Evolutionary conservation across 2,888 invertebrate species (phyloP), one percentile per base, ranked within the genome.

Genomic region (Tillus elongatus): DNA sequence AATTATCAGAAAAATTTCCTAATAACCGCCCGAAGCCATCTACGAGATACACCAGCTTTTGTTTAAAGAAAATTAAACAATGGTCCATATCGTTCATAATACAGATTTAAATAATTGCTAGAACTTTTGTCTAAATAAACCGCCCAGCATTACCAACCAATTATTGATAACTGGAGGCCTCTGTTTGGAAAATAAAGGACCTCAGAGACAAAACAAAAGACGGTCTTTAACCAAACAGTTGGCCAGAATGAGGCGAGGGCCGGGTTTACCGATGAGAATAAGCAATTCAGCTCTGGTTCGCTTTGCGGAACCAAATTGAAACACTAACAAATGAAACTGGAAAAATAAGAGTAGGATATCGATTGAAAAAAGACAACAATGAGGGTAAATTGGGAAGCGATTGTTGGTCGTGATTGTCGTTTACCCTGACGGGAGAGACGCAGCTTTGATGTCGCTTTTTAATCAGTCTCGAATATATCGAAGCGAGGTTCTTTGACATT

Each of bases 351-450:
- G 46, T 42, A 38, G 58, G 56, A 58, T 61, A 64, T 64, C 62
- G 62, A 63, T 64, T 61, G 61, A 63, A 63, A 63, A 64, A 63
- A 62, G 60, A 60, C 59, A 60, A 64, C 61, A 61, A 64, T 61
- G 56, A 50, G 57, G 49, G 51, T 59, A 62, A 64, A 64, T 63
- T 63, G 63, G 63, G 63, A 62, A 54, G 56, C 61, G 63, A 63
- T 64, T 64, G 63, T 64, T 58, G 61, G 49, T 52, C 51, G 58
- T 61, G 64, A 64, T 64, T 64, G 64, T 64, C 64, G 63, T 63
- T 63, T 60, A 61, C 60, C 57, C 61, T 52, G 51, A 51, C 50
- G 47, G 52, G 45, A 51, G 50, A 45, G 56, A 50, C 51, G 49
- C 38, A 42, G 57, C 61, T 62, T 63, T 64, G 63, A 64, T 60